Conservation (phyloP, 2,888 invertebrate species). For the Orthosia gracilis region DNA sequence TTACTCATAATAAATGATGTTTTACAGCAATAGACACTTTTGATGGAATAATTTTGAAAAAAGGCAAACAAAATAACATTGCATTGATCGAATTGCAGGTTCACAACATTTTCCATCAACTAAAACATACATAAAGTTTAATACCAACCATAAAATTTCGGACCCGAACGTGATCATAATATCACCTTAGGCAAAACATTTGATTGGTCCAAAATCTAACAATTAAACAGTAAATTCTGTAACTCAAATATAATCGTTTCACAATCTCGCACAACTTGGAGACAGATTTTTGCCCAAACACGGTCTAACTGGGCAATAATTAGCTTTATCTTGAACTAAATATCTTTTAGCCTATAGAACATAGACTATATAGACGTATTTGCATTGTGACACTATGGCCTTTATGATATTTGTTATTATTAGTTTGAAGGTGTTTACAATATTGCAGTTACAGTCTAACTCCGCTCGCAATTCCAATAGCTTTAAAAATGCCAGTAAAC, state of each 20-base stretch:
- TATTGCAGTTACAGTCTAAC: neutral
- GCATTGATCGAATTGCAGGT: neutral
- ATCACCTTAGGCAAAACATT: neutral
- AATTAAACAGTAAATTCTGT: conserved; percentile 42
- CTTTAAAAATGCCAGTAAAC: neutral
- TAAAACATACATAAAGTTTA: neutral
- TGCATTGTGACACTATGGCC: conserved; percentile 58
- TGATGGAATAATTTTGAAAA: no score
- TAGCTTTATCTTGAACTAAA: conserved; percentile 61
- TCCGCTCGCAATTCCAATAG: neutral
- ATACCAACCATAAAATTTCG: neutral
- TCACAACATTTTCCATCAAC: neutral
- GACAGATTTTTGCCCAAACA: conserved; percentile 63
- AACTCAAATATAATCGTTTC: conserved; percentile 50
- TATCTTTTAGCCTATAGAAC: conserved; percentile 60
- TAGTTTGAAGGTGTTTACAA: neutral
- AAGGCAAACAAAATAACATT: no score
- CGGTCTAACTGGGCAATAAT: conserved; percentile 61
- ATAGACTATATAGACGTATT: conserved; percentile 41
- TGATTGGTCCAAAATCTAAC: conserved; percentile 27
- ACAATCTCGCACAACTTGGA: conserved; percentile 45
- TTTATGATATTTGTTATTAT: conserved; percentile 12
- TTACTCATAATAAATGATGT: neutral
- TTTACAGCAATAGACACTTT: neutral
- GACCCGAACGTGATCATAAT: conserved; percentile 2